These are phyloP conservation scores for Sarcophaga caerulescens DNA, from an alignment of 2,888 invertebrate genomes.

Conservation along the genomic window DNA sequence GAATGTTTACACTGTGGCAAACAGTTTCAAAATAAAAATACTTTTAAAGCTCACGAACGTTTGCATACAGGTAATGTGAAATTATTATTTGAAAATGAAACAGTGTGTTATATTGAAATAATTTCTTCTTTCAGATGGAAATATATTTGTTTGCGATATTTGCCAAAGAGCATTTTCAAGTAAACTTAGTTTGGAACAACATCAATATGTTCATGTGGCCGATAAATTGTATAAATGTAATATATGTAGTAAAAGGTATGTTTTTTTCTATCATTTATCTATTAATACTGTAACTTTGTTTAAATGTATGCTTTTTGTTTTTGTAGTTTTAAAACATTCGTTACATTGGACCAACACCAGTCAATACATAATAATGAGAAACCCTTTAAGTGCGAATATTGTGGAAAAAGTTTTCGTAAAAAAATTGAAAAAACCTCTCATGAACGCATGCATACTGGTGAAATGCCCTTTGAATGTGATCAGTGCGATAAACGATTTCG, in stretches of 20 bases:
- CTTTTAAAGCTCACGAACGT: conserved; percentile 71
- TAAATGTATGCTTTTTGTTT: conserved; percentile 1
- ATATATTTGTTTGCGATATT: conserved; percentile 80
- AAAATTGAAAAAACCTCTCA: conserved; percentile 88
- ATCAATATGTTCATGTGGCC: conserved; percentile 82
- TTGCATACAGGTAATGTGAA: conserved; percentile 71
- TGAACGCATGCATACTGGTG: conserved; percentile 89
- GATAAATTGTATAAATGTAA: conserved; percentile 81
- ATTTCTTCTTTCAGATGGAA: conserved; percentile 64
- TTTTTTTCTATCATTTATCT: not conserved
- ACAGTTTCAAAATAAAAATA: conserved; percentile 53
- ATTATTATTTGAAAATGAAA: not conserved
- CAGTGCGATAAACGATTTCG: conserved; percentile 89
- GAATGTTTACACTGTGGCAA: conserved; percentile 63
- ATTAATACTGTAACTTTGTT: not conserved
- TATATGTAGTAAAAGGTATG: conserved; percentile 78
- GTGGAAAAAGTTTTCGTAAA: conserved; percentile 85
- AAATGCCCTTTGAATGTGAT: conserved; percentile 89
- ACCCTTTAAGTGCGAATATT: conserved; percentile 84
- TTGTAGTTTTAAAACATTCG: conserved; percentile 74
- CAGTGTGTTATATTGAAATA: not conserved
- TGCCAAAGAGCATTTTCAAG: conserved; percentile 82
- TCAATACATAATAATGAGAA: conserved; percentile 84
- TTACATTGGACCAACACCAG: conserved; percentile 80
- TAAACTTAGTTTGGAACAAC: conserved; percentile 82